phyloP scores from a whole-genome alignment of 2,888 invertebrate species.

The Lasioglossum pauxillum region DNA sequence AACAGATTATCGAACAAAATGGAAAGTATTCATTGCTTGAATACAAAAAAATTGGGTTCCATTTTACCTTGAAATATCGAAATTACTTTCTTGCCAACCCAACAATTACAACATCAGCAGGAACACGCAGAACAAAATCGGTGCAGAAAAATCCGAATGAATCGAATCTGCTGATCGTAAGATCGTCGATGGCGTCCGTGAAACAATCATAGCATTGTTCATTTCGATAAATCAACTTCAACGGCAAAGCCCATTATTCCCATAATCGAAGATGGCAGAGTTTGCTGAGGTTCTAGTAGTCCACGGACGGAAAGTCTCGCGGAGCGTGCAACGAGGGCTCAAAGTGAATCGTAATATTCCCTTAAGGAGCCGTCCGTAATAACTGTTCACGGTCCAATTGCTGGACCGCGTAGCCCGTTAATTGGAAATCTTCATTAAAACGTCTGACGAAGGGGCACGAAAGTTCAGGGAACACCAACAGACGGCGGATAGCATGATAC shows the following conservation, averaged over 20 bases:
- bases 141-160: background rate
- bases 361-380: background rate
- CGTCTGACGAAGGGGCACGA: background rate
- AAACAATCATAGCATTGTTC: background rate
- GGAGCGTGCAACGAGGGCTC: background rate
- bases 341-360: conserved; percentile 25
- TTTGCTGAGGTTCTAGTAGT: background rate
- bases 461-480: conserved; percentile 12
- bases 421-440: conserved; percentile 39
- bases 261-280: background rate
- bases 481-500: conserved; percentile 12
- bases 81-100: too few relatives aligned
- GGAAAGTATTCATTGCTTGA: too few relatives aligned
- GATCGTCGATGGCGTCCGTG: background rate
- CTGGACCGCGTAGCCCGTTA: conserved; percentile 28
- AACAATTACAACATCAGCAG: background rate
- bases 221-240: background rate
- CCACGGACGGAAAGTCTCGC: background rate
- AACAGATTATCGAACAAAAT: too few relatives aligned
- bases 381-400: background rate
- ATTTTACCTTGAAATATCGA: too few relatives aligned
- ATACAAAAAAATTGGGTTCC: too few relatives aligned
- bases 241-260: background rate
- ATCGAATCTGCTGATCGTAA: background rate
- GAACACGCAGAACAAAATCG: background rate